Percentiles rank a stretch among this genome's conserved stretches.
Evolutionary conservation across 2,888 invertebrate species (phyloP).

Genomic region (Scaeva pyrastri): DNA sequence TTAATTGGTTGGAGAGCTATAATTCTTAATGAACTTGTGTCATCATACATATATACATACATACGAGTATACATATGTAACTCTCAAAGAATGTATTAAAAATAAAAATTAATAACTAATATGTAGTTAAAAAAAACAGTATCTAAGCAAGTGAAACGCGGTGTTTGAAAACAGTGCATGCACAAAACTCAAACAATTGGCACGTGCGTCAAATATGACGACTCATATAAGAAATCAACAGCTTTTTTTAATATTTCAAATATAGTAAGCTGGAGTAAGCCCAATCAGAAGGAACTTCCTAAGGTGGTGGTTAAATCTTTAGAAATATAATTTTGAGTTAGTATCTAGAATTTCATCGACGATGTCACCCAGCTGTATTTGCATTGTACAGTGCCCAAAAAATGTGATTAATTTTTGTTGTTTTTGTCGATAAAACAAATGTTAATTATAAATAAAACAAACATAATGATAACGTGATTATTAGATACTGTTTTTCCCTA

Average conservation of each 20-base stretch:
- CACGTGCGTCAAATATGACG: constrained; percentile 7
- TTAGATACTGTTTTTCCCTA: too few species aligned
- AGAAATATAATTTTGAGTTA: neutral
- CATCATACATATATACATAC: too few species aligned
- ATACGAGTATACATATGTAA: too few species aligned
- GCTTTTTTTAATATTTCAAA: neutral
- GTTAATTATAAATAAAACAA: neutral
- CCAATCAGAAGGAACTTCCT: neutral
- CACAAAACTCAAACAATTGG: neutral
- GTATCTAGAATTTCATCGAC: neutral
- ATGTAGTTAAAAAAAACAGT: too few species aligned
- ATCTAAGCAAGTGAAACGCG: too few species aligned
- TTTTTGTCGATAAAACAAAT: neutral
- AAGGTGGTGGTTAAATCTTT: neutral
- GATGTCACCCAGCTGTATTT: neutral
- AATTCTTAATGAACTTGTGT: too few species aligned
- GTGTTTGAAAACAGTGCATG: neutral
- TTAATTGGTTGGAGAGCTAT: too few species aligned
- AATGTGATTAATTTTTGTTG: too few species aligned
- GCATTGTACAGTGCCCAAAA: neutral
- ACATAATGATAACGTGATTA: neutral
- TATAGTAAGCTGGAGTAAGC: neutral
- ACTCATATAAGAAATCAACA: neutral
- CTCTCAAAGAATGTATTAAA: too few species aligned
- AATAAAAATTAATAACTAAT: too few species aligned